Percentiles rank a stretch among this genome's conserved stretches.
Evolutionary conservation across 2,888 invertebrate species (phyloP).

Genomic region (Oligia latruncula): DNA sequence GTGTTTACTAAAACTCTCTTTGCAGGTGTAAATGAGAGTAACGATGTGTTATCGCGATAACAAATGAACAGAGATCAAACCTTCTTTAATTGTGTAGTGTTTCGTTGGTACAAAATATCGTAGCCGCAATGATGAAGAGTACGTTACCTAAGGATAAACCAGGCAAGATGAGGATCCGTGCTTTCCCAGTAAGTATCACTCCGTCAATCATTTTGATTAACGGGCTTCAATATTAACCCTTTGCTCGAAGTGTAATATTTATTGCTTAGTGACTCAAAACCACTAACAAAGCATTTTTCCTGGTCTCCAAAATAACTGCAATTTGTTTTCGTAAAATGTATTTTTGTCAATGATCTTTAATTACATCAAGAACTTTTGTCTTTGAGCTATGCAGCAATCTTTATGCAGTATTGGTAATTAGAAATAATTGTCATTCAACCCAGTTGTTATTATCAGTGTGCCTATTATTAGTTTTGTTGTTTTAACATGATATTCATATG

Average conservation of each 20-base stretch:
- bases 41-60: conserved; percentile 84
- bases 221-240: conserved; percentile 7
- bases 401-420: neutral
- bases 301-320: conserved; percentile 16
- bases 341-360: conserved; percentile 18
- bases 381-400: neutral
- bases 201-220: conserved; percentile 31
- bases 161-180: conserved; percentile 98
- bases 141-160: conserved; percentile 96
- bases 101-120: conserved; percentile 78
- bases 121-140: conserved; percentile 92
- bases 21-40: conserved; percentile 85
- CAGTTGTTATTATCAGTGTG: neutral
- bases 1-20: conserved; percentile 76
- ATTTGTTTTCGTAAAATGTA: conserved; percentile 12
- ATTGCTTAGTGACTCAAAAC: conserved; percentile 17
- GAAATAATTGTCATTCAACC: neutral
- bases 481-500: conserved; percentile 6
- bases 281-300: conserved; percentile 3
- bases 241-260: conserved; percentile 5
- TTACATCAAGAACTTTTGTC: conserved; percentile 2
- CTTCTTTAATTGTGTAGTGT: conserved; percentile 75
- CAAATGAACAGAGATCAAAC: conserved; percentile 82
- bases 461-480: neutral
- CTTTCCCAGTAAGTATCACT: conserved; percentile 96